These are phyloP conservation scores for Drosophila mettleri DNA, from an alignment of 2,888 invertebrate species.

Conservation along the genomic window DNA sequence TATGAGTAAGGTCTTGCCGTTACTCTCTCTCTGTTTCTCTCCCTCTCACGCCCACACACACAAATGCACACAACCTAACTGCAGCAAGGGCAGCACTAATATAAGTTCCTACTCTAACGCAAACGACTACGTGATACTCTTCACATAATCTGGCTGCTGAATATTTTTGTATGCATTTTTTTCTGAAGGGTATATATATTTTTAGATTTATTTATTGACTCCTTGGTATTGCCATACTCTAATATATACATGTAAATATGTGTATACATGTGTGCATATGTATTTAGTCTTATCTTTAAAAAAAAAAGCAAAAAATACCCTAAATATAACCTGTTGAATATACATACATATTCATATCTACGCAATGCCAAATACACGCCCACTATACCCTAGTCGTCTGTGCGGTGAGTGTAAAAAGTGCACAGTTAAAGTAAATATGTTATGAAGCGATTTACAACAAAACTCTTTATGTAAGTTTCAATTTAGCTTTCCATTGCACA, in stretches of 20 bases:
- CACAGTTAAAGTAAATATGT: conserved; percentile 40
- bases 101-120: background rate
- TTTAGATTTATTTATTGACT: background rate
- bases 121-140: conserved; percentile 1
- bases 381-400: background rate
- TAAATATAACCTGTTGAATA: background rate
- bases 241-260: background rate
- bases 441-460: conserved; percentile 32
- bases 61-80: background rate
- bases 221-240: background rate
- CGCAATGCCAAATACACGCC: background rate
- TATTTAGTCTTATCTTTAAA: too few species aligned
- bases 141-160: background rate
- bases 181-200: background rate
- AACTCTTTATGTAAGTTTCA: conserved; percentile 50
- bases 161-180: background rate
- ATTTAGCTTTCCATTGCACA: conserved; percentile 25
- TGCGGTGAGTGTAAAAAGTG: background rate
- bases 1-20: background rate
- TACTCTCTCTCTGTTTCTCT: conserved; percentile 9
- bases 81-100: conserved; percentile 23
- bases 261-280: background rate
- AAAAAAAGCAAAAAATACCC: too few species aligned
- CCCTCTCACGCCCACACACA: background rate
- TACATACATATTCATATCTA: background rate